A percentile compares a stretch with the other conserved stretches of the same genome.
These are phyloP conservation scores for Meteorus colon DNA, from an alignment of 2,888 invertebrate species.

Conservation along the genomic window DNA sequence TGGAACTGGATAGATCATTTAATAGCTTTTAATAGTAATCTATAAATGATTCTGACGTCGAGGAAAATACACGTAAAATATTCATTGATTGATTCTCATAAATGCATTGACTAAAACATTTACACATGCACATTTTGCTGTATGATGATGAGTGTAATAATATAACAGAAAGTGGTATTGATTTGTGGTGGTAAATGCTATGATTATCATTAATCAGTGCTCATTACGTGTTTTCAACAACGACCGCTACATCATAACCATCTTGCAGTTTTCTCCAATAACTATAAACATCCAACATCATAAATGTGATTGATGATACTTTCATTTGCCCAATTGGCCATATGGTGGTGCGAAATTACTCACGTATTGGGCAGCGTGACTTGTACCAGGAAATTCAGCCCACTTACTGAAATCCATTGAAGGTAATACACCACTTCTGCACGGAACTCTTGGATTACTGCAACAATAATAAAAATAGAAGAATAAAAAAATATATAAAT, in stretches of 20 bases:
- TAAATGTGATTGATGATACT: slow-evolving; percentile 39
- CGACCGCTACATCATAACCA: slow-evolving; percentile 2
- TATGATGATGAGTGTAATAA: not conserved
- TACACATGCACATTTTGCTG: not conserved
- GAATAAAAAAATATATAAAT: slow-evolving; percentile 38
- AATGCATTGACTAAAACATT: slow-evolving; percentile 11
- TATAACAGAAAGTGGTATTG: not conserved
- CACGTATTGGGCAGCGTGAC: slow-evolving; percentile 79
- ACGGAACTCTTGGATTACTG: slow-evolving; percentile 95
- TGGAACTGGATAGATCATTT: not conserved
- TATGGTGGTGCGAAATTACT: slow-evolving; percentile 78
- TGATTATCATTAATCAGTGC: slow-evolving; percentile 48
- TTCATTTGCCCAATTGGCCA: slow-evolving; percentile 69
- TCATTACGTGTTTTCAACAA: slow-evolving; percentile 28
- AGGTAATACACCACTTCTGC: slow-evolving; percentile 90
- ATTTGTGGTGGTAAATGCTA: slow-evolving; percentile 32
- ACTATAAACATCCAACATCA: not conserved
- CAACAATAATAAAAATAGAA: slow-evolving; percentile 55
- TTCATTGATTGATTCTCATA: slow-evolving; percentile 9
- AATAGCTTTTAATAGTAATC: slow-evolving; percentile 25
- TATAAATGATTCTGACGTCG: slow-evolving; percentile 27
- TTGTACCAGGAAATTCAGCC: slow-evolving; percentile 80
- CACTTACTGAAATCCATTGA: slow-evolving; percentile 91
- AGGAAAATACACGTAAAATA: slow-evolving; percentile 30
- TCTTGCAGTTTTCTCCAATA: not conserved